phyloP scores from a whole-genome alignment of 2,797 vertebrate species.

The Sarcoramphus papa region DNA sequence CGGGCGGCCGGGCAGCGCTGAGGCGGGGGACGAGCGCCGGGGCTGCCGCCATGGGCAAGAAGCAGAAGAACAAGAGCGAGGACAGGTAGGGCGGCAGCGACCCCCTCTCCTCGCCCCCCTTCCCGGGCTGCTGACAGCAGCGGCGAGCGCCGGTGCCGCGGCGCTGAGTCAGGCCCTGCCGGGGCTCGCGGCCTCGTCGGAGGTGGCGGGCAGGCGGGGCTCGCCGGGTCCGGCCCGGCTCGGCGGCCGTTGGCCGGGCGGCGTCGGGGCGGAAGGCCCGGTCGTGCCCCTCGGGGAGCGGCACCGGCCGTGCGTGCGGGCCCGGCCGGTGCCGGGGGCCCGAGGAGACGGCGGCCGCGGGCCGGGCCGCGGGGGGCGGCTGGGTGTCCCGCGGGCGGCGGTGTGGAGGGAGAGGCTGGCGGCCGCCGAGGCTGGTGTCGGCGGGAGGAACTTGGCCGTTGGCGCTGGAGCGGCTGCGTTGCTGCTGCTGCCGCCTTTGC shows the following conservation, averaged over 20 bases:
- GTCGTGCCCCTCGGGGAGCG: not conserved
- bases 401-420: not conserved
- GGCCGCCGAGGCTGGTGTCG: not conserved
- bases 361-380: not conserved
- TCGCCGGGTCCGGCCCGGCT: not conserved
- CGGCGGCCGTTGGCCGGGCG: not conserved
- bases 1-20: not conserved
- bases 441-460: too few relatives aligned
- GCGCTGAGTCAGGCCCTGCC: slow-evolving; percentile 47
- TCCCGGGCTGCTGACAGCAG: not conserved
- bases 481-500: too few relatives aligned
- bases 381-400: not conserved
- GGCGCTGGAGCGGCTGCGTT: not conserved
- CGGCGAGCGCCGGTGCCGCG: not conserved
- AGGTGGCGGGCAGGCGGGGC: not conserved
- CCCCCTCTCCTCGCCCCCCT: fast-evolving
- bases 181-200: not conserved
- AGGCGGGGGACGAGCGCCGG: not conserved
- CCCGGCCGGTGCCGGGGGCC: not conserved
- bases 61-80: slow-evolving; percentile 80
- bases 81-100: slow-evolving; percentile 66
- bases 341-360: not conserved
- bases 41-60: slow-evolving; percentile 75
- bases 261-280: not conserved
- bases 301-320: not conserved